phyloP scores from a whole-genome alignment of 2,113 vertebrate genomes.

The Oncorhynchus nerka region DNA sequence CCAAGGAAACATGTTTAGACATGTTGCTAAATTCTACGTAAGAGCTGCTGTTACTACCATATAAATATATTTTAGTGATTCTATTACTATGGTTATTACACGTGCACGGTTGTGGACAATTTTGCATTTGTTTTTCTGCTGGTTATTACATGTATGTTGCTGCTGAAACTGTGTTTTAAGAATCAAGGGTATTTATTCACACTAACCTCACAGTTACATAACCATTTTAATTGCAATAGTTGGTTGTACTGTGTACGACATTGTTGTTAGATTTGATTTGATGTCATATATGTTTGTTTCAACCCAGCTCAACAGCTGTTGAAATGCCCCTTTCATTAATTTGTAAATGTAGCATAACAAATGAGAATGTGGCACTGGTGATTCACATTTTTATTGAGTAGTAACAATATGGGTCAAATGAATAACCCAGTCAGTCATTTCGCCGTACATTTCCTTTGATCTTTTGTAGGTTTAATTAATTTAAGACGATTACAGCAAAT shows the following conservation, averaged over 20 bases:
- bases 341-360: constrained; percentile 11
- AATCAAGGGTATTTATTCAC: background rate
- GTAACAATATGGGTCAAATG: too few relatives aligned
- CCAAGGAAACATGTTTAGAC: constrained; percentile 55
- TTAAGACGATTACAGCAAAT: background rate
- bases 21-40: constrained; percentile 48
- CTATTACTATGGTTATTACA: background rate
- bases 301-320: background rate
- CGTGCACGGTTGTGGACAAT: background rate
- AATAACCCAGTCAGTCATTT: too few relatives aligned
- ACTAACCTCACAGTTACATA: too few relatives aligned
- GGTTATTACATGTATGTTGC: background rate
- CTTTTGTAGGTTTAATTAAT: background rate
- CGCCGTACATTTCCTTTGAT: background rate
- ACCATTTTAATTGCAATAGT: background rate
- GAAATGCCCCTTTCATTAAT: background rate
- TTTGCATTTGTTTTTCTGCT: background rate
- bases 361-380: background rate
- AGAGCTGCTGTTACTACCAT: background rate
- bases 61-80: too few relatives aligned
- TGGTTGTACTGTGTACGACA: too few relatives aligned
- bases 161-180: background rate
- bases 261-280: background rate
- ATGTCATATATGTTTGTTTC: background rate
- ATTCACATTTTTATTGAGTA: background rate